These are phyloP conservation scores for Saiga tatarica DNA, from an alignment of 2,113 vertebrate species.

Conservation along the genomic window DNA sequence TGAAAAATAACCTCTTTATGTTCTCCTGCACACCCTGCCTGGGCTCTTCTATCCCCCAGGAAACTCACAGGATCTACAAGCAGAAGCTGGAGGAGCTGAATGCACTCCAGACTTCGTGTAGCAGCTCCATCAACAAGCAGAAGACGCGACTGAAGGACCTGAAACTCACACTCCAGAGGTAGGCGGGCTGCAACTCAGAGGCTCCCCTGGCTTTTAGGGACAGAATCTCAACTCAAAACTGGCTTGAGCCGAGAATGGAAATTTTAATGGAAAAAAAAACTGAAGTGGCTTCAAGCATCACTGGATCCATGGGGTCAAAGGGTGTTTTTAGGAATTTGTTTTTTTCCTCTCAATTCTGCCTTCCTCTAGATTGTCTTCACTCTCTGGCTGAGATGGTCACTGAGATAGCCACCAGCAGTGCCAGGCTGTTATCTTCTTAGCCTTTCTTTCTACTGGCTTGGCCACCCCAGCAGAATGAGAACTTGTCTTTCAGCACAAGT, in stretches of 20 bases:
- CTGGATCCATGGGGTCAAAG: not conserved
- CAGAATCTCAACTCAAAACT: not conserved
- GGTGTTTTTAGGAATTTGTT: not conserved
- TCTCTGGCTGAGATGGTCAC: not conserved
- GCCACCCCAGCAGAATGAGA: not conserved
- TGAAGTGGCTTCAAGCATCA: not conserved
- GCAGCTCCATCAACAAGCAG: slow-evolving; percentile 90
- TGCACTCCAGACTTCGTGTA: slow-evolving; percentile 89
- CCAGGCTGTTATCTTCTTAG: not conserved
- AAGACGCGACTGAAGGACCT: slow-evolving; percentile 89
- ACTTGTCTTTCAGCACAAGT: not conserved
- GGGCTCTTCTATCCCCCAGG: slow-evolving; percentile 79
- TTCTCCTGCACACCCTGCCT: not conserved
- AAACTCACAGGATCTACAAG: slow-evolving; percentile 93
- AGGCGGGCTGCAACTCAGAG: not conserved
- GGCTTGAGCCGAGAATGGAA: not conserved
- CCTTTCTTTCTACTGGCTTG: not conserved
- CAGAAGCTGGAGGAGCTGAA: slow-evolving; percentile 96
- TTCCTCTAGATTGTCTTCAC: not conserved
- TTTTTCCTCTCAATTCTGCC: not conserved
- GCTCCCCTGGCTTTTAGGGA: not conserved
- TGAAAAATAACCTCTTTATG: not conserved
- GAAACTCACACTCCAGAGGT: slow-evolving; percentile 86
- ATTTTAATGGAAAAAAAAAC: not conserved
- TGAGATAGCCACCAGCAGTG: not conserved